phyloP scores from a whole-genome alignment of 2,888 invertebrate genomes.

The Pandemis corylana region DNA sequence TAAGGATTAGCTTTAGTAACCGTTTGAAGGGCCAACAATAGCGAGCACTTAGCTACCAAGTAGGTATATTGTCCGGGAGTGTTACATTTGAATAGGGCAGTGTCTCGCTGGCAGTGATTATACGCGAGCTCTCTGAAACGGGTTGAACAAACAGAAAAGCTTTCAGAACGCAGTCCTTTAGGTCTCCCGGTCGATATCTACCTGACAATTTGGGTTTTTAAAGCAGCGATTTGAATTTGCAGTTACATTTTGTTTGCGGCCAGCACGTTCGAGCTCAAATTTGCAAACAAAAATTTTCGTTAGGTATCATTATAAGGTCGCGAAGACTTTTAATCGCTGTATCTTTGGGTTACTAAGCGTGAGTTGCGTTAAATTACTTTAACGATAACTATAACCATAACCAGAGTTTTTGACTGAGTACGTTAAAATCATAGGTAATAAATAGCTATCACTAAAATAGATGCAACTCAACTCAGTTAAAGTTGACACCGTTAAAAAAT shows the following conservation, averaged over 20 bases:
- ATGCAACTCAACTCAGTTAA: too few relatives aligned
- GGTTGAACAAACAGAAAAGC: conserved; percentile 64
- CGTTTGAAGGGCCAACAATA: conserved; percentile 32
- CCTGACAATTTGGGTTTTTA: conserved; percentile 36
- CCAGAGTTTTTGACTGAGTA: too few relatives aligned
- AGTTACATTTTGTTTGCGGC: neutral
- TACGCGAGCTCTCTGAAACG: conserved; percentile 56
- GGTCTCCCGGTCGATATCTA: conserved; percentile 38
- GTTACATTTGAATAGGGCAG: conserved; percentile 58
- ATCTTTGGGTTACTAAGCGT: too few relatives aligned
- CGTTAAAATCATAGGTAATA: too few relatives aligned
- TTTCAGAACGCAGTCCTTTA: conserved; percentile 57
- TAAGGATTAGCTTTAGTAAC: conserved; percentile 21
- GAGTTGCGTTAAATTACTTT: too few relatives aligned
- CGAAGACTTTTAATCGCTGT: too few relatives aligned
- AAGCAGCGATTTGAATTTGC: conserved; percentile 7
- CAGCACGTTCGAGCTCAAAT: neutral
- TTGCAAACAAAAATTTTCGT: too few relatives aligned
- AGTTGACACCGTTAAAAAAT: too few relatives aligned
- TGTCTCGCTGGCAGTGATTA: conserved; percentile 60
- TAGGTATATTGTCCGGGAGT: conserved; percentile 53
- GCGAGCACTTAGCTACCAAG: conserved; percentile 37
- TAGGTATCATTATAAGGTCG: too few relatives aligned
- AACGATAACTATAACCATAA: too few relatives aligned
- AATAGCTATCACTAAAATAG: too few relatives aligned